Conservation (phyloP, 2,113 vertebrate species). For the Engraulis encrasicolus region DNA sequence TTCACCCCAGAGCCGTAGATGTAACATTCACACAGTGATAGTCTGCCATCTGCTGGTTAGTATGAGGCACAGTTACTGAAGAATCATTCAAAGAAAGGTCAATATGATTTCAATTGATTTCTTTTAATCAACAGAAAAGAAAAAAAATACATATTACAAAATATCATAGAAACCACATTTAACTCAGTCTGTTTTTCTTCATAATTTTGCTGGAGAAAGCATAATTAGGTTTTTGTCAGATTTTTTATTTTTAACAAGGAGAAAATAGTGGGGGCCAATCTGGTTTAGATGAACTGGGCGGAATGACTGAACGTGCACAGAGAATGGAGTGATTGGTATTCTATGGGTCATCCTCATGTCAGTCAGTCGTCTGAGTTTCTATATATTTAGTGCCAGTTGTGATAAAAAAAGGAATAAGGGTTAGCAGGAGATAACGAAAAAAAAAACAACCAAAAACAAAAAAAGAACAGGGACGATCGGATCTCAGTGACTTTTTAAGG, state of each 20-base stretch:
- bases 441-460: background rate
- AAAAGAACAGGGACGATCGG: background rate
- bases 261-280: background rate
- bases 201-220: conserved; percentile 21
- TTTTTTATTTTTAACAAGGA: background rate
- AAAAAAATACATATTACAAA: conserved; percentile 89
- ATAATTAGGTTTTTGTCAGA: background rate
- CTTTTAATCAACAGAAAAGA: conserved; percentile 89
- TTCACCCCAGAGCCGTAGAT: too few species aligned
- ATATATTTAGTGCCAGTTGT: conserved; percentile 34
- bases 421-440: background rate
- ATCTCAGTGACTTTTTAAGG: conserved; percentile 19
- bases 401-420: conserved; percentile 60
- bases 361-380: background rate
- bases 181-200: conserved; percentile 26
- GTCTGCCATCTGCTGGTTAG: conserved; percentile 43
- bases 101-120: conserved; percentile 77
- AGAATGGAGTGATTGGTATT: conserved; percentile 20
- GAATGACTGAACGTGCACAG: conserved; percentile 15
- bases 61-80: conserved; percentile 25
- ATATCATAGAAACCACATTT: conserved; percentile 66
- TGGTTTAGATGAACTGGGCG: background rate
- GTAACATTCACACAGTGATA: background rate
- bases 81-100: conserved; percentile 29
- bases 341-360: background rate